Evolutionary conservation across 2,888 invertebrate species (phyloP).

Genomic region (Drosophila austrosaltans): DNA sequence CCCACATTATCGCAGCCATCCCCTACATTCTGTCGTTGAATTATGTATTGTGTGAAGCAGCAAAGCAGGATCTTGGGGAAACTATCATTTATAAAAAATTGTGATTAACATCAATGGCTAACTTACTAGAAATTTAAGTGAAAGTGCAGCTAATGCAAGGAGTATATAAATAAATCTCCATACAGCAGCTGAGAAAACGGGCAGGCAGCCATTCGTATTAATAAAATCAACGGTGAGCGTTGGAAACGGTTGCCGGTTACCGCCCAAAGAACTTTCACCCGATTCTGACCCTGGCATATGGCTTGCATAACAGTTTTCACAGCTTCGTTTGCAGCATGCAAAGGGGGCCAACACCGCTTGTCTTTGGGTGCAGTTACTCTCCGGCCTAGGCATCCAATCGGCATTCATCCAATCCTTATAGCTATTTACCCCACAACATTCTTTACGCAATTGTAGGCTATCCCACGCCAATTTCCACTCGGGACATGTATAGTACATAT

Average conservation of each 20-base stretch:
- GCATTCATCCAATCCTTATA: conserved; percentile 82
- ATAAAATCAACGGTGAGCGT: conserved; percentile 67
- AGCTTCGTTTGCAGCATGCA: conserved; percentile 72
- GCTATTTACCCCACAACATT: conserved; percentile 81
- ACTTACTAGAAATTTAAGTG: conserved; percentile 69
- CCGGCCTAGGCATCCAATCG: conserved; percentile 70
- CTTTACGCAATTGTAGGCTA: conserved; percentile 74
- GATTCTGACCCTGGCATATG: conserved; percentile 40
- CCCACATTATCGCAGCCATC: conserved; percentile 53
- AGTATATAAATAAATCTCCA: conserved; percentile 62
- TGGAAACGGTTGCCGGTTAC: conserved; percentile 35
- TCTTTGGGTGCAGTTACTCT: conserved; percentile 10
- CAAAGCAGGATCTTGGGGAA: conserved; percentile 61
- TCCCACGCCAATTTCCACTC: conserved; percentile 83
- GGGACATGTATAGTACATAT: conserved; percentile 79
- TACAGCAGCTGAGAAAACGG: conserved; percentile 47
- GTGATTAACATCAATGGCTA: not conserved
- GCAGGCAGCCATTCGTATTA: conserved; percentile 72
- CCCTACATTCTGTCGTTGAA: conserved; percentile 59
- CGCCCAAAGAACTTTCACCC: not conserved
- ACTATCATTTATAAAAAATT: conserved; percentile 16
- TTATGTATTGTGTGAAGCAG: conserved; percentile 66
- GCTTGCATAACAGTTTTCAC: conserved; percentile 52
- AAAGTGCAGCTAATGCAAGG: conserved; percentile 51
- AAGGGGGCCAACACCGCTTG: conserved; percentile 70